Conservation (phyloP, 1,140 invertebrate genomes). For the Steinernema feltiae region DNA sequence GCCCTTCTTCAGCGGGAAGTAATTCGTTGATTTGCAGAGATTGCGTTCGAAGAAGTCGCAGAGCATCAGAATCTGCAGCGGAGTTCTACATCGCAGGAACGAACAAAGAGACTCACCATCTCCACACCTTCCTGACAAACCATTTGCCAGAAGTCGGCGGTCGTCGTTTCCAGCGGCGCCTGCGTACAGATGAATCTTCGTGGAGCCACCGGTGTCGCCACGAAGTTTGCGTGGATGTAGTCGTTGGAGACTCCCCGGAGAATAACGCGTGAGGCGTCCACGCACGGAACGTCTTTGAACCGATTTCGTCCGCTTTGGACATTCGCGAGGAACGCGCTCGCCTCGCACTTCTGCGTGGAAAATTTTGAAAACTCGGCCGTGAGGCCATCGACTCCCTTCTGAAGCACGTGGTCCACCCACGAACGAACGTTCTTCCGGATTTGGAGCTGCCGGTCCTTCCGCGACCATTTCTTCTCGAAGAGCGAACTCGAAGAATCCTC, state of each 20-base stretch:
- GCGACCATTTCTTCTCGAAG: not conserved
- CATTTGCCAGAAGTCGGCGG: slow-evolving; percentile 28
- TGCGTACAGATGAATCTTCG: not conserved
- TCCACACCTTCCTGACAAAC: slow-evolving; percentile 1
- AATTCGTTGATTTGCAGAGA: slow-evolving; percentile 11
- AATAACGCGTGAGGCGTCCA: slow-evolving; percentile 18
- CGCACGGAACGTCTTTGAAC: slow-evolving; percentile 20
- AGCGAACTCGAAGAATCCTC: not conserved
- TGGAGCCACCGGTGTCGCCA: not conserved
- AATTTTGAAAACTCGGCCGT: not conserved
- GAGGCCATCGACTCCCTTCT: not conserved
- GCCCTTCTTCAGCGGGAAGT: slow-evolving; percentile 16
- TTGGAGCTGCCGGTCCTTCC: not conserved
- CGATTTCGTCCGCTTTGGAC: slow-evolving; percentile 9
- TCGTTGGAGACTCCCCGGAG: slow-evolving; percentile 11
- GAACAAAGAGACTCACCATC: no score
- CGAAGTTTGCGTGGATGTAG: slow-evolving; percentile 25
- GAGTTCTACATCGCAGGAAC: no score
- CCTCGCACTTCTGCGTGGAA: not conserved
- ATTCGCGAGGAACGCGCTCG: slow-evolving; percentile 10
- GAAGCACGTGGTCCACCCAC: not conserved
- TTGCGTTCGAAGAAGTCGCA: slow-evolving; percentile 24
- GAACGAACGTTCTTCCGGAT: not conserved
- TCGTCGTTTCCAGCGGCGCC: slow-evolving; percentile 21
- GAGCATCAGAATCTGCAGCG: slow-evolving; percentile 28